Conservation (phyloP, 92 coral and sea anemone genomes). For the Meandrina meandrites region DNA sequence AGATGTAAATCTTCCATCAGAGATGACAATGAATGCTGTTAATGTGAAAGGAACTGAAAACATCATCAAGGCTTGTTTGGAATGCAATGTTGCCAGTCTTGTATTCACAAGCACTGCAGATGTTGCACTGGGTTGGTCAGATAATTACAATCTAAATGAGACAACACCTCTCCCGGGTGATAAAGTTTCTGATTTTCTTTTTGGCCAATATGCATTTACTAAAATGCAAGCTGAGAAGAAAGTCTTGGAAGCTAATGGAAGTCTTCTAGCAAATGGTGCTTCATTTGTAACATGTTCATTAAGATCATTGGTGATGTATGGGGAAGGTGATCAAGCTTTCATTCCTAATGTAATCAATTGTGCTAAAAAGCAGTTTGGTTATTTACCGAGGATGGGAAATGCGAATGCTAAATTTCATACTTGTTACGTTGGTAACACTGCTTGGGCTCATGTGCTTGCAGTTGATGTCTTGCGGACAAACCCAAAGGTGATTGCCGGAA, state of each 20-base stretch:
- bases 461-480: not conserved
- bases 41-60: conserved; percentile 46
- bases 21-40: conserved; percentile 8
- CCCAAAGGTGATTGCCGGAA: conserved; percentile 31
- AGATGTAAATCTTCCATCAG: conserved; percentile 11
- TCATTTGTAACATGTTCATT: conserved; percentile 30
- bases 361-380: conserved; percentile 34
- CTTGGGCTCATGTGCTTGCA: conserved; percentile 47
- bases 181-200: conserved; percentile 17
- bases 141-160: conserved; percentile 28
- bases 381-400: conserved; percentile 21
- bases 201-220: conserved; percentile 41
- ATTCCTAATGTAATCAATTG: conserved; percentile 32
- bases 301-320: conserved; percentile 26
- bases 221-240: conserved; percentile 41
- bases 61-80: conserved; percentile 33
- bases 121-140: conserved; percentile 26
- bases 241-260: conserved; percentile 38
- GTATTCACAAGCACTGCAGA: conserved; percentile 44
- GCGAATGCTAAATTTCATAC: not conserved
- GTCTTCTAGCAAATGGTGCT: conserved; percentile 20
- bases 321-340: conserved; percentile 22
- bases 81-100: conserved; percentile 20
- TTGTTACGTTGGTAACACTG: conserved; percentile 39
- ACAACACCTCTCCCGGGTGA: conserved; percentile 31